Evolutionary conservation across 2,797 vertebrate species (phyloP), one percentile per base, ranked within the genome.

Genomic region (Falco berigora): DNA sequence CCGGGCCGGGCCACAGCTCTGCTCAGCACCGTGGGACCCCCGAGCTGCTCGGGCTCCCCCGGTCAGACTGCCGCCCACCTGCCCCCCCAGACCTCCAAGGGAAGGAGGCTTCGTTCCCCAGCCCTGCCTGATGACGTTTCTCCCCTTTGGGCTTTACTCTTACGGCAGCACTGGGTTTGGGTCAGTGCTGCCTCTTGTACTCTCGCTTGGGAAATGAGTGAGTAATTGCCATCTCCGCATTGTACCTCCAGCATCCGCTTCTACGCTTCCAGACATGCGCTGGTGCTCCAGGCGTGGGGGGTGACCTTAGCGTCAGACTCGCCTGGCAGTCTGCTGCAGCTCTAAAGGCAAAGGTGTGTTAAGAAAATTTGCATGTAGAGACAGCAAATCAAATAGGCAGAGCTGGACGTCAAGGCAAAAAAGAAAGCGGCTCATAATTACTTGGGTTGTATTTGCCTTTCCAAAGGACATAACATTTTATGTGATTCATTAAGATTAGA

Each of bases 401-500:
- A 56, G 69, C 59, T 84, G 90, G 88, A 66, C 0, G 0, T 52
- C 55, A 42, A 72, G 90, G 74, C 50, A 71, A 64, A 68, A 89
- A n/a, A 69, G 11, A 24, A 90, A 94, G 62, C 4, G 5, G 49
- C 47, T 86, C 50, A 5, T 86, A 84, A 90, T 92, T 87, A 69
- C 66, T 15, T 6, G 27, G 76, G 52, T 46, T 94, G 55, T 78
- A 23, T 88, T 95, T 93, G 90, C 30, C 73, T 92, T 95, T 95
- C 93, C 80, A 94, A 96, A 94, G 83, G 90, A 76, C 93, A 90
- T 40, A 85, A 86, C 55, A 34, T 91, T 92, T 86, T 46, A 36
- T 11, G 47, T 16, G 73, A 92, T 75, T 94, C 90, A 81, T 93
- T 88, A 86, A 88, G 86, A 92, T 93, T 46, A 84, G 82, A 74